A percentile compares a stretch with the other conserved stretches of the same genome.
Evolutionary conservation across 2,797 vertebrate genomes (phyloP).

Genomic region (Denticeps clupeoides): DNA sequence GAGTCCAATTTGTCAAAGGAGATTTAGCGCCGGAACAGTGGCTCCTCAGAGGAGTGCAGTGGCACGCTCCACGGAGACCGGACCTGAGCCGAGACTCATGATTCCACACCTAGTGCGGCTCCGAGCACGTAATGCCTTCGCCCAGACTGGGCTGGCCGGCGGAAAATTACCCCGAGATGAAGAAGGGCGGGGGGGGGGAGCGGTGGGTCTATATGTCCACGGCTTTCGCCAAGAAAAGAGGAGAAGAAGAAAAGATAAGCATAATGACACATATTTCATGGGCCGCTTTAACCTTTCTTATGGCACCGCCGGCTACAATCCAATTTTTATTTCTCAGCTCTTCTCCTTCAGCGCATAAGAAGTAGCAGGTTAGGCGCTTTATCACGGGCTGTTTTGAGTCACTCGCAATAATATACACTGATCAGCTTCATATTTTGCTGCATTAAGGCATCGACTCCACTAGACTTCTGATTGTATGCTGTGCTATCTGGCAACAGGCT

Average conservation of each 20-base stretch:
- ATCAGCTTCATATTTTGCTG: no score
- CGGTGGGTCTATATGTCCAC: no score
- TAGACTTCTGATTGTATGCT: no score
- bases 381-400: no score
- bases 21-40: slow-evolving; percentile 22
- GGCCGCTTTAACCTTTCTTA: slow-evolving; percentile 3
- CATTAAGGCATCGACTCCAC: no score
- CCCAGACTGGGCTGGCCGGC: slow-evolving; percentile 13
- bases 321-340: background rate
- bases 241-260: background rate
- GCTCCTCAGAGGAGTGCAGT: slow-evolving; percentile 13
- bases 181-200: background rate
- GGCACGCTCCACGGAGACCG: slow-evolving; percentile 15
- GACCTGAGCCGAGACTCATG: slow-evolving; percentile 22
- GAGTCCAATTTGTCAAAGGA: slow-evolving; percentile 34
- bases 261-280: slow-evolving; percentile 2
- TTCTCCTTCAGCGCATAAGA: no score
- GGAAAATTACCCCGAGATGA: slow-evolving; percentile 13
- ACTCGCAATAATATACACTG: no score
- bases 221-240: no score
- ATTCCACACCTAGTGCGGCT: slow-evolving; percentile 7
- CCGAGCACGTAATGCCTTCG: slow-evolving; percentile 24
- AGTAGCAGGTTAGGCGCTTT: no score
- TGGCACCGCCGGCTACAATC: background rate
- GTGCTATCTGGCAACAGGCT: no score